Percentiles rank a stretch among this genome's conserved stretches.
phyloP scores from a whole-genome alignment of 2,113 vertebrate species.

The Egretta garzetta region DNA sequence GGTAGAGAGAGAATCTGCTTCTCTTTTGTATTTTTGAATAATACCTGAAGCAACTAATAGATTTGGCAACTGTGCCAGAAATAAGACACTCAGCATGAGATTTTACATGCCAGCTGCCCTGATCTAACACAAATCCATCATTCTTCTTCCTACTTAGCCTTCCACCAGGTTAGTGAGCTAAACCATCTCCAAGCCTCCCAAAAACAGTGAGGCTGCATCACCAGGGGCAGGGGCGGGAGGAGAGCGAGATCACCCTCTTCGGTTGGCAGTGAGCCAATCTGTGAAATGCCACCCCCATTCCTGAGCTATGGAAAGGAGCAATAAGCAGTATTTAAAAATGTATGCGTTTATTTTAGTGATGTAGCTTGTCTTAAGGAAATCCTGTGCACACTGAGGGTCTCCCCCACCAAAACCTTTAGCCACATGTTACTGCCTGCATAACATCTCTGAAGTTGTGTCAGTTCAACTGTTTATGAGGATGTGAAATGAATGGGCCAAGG shows the following conservation, averaged over 20 bases:
- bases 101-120: neutral
- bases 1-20: neutral
- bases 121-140: neutral
- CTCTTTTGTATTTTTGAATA: neutral
- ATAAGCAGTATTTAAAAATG: neutral
- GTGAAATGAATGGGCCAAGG: neutral
- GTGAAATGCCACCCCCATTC: neutral
- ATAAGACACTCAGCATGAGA: neutral
- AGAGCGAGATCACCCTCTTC: neutral
- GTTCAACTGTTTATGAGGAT: neutral
- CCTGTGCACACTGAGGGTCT: neutral
- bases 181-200: neutral
- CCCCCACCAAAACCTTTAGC: neutral
- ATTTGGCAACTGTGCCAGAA: neutral
- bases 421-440: neutral
- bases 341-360: neutral
- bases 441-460: neutral
- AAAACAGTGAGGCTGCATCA: neutral
- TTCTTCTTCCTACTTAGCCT: neutral
- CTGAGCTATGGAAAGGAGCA: neutral
- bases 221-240: neutral
- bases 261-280: neutral
- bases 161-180: neutral
- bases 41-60: neutral
- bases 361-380: neutral